Conservation (phyloP, 2,888 invertebrate genomes). For the Melanotus villosus region DNA sequence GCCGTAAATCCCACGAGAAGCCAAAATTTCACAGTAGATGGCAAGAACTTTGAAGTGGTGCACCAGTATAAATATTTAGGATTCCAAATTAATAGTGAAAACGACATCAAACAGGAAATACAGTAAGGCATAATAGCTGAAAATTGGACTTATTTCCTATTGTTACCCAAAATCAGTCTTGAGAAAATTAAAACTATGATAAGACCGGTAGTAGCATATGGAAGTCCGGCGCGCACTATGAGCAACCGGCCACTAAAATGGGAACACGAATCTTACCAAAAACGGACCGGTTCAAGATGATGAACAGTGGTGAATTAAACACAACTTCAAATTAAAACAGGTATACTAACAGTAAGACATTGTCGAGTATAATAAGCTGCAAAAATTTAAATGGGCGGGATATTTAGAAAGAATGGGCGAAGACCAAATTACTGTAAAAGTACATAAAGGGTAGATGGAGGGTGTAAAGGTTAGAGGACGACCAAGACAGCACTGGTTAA, state of each 20-base stretch:
- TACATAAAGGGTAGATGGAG: no score
- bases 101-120: not conserved
- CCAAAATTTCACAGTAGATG: not conserved
- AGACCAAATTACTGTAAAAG: no score
- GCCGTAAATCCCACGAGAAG: no score
- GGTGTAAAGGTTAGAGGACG: no score
- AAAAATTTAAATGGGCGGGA: no score
- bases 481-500: no score
- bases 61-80: not conserved
- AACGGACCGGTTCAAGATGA: not conserved
- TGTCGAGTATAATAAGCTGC: not conserved
- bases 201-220: not conserved
- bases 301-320: not conserved
- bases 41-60: not conserved
- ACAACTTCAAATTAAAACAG: not conserved
- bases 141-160: not conserved
- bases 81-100: not conserved
- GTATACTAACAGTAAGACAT: not conserved
- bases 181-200: not conserved
- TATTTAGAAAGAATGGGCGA: no score
- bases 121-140: not conserved
- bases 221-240: not conserved
- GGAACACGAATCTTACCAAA: not conserved
- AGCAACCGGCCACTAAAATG: not conserved
- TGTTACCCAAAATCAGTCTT: not conserved